These are phyloP conservation scores for Balaenoptera acutorostrata DNA, from an alignment of 2,113 vertebrate genomes.

Conservation along the genomic window DNA sequence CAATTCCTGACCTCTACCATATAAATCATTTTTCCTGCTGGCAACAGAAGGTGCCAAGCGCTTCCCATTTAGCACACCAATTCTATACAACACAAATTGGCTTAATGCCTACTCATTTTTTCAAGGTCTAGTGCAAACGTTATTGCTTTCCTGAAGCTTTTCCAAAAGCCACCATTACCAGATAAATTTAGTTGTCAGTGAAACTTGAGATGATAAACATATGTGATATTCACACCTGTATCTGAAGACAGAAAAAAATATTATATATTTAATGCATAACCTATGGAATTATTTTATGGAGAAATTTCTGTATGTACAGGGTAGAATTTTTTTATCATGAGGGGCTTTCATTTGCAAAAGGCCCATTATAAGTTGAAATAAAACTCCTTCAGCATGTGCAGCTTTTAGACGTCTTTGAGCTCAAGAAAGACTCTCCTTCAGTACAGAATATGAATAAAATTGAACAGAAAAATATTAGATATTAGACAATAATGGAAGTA, in stretches of 20 bases:
- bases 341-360: not conserved
- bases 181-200: constrained; percentile 10
- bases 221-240: not conserved
- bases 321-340: not conserved
- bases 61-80: not conserved
- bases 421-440: not conserved
- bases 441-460: not conserved
- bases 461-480: not conserved
- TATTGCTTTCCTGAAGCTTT: constrained; percentile 29
- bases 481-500: not conserved
- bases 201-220: not conserved
- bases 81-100: not conserved
- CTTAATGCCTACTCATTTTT: constrained; percentile 32
- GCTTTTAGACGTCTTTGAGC: not conserved
- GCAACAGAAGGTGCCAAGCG: not conserved
- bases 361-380: not conserved
- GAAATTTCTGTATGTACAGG: not conserved
- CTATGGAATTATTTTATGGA: not conserved
- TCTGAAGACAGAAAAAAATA: not conserved
- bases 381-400: not conserved
- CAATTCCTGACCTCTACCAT: not conserved
- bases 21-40: not conserved
- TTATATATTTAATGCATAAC: not conserved
- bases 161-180: not conserved
- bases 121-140: constrained; percentile 24